Base-by-base conservation (phyloP, 2,113 vertebrate genomes). In the Danionella cerebrum region DNA sequence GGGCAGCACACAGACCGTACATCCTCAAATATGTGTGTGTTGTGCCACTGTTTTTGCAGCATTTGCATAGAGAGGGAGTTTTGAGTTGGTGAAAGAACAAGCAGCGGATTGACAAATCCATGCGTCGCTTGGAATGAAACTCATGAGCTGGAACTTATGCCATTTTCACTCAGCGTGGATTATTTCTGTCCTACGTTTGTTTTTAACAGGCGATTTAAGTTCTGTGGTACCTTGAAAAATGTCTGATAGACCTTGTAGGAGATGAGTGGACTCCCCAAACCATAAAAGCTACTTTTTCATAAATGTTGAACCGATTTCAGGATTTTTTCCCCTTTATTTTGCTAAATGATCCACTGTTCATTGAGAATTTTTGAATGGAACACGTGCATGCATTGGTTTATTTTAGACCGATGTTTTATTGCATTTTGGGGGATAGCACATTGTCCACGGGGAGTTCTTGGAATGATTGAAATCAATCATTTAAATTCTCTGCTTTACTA, bases 11-110 rank as follows among this genome's bases (percentile, higher is more conserved):
- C 18, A 24, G 39, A 73, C 71, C 59, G 73, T 73, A 74, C 54
- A 60, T 73, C 77, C 76, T 55, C 13, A 50, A 5, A 12, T 16
- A 22, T n/a, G 8, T 11, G 16, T 39, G 36, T 10, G 31, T 55
- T 45, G 67, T 58, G 54, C 53, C 65, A 71, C 42, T 70, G 48
- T 69, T 27, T 66, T 57, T 69, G 54, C 73, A 67, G 64, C 64
- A 42, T 80, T 81, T 76, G 74, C 63, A 50, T 65, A 53, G 21
- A 65, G n/a, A 65, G n/a, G 27, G 29, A 0, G 44, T 33, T 21
- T 73, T 54, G 21, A 65, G 53, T 78, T 18, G 25, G 74, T 79
- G 55, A 80, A 71, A 58, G 78, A 66, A 80, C 78, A 38, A 45
- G 54, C 71, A 67, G 39, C 72, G 13, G 18, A 62, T 52, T 45